These are phyloP conservation scores for Mactra quadrangularis DNA, from an alignment of 1,140 invertebrate species.

Conservation along the genomic window DNA sequence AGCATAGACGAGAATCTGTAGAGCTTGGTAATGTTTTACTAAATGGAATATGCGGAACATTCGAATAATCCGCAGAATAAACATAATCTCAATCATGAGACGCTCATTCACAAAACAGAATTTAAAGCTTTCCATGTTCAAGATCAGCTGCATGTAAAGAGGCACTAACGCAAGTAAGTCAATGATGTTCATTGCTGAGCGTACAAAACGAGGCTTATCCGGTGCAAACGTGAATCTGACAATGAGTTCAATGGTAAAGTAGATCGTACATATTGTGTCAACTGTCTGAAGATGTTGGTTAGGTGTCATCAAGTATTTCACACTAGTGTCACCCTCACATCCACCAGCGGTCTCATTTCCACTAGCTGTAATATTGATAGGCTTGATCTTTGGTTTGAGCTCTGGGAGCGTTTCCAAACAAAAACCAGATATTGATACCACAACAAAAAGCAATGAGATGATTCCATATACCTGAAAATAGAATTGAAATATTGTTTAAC, in stretches of 20 bases:
- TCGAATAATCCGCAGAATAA: constrained; percentile 79
- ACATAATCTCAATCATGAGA: constrained; percentile 77
- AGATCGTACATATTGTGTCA: constrained; percentile 83
- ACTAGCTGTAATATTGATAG: constrained; percentile 76
- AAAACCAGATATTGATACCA: constrained; percentile 94
- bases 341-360: constrained; percentile 44
- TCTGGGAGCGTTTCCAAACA: constrained; percentile 96
- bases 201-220: constrained; percentile 82
- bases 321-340: constrained; percentile 34
- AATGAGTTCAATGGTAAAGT: constrained; percentile 84
- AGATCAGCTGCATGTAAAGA: constrained; percentile 80
- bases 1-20: constrained; percentile 78
- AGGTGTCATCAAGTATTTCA: constrained; percentile 67
- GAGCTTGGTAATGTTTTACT: constrained; percentile 78
- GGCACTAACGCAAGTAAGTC: constrained; percentile 84
- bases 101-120: constrained; percentile 76
- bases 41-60: constrained; percentile 81
- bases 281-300: constrained; percentile 70
- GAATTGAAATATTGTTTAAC: too few relatives aligned
- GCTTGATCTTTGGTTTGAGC: constrained; percentile 92
- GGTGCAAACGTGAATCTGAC: constrained; percentile 83
- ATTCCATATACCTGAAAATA: constrained; percentile 89
- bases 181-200: constrained; percentile 84
- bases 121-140: constrained; percentile 70
- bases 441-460: constrained; percentile 95